Evolutionary conservation across 2,113 vertebrate genomes (phyloP), one percentile per base, ranked within the genome.

Genomic region (Dipodomys merriami): DNA sequence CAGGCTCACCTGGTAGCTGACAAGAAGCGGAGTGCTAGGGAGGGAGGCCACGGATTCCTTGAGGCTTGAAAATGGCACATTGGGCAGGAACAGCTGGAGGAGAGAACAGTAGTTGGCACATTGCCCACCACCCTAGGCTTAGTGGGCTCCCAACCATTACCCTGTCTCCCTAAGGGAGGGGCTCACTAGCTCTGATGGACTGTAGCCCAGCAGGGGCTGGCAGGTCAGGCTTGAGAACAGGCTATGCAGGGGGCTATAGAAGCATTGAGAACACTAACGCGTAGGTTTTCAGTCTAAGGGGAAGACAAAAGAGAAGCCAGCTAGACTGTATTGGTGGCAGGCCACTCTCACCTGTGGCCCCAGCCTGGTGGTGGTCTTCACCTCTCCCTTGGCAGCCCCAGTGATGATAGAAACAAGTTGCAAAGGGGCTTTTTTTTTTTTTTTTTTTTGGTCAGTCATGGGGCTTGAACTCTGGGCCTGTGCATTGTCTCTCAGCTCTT

Each of bases 1-100:
- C 25, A 29, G 60, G 68, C 98, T 97, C 98, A 99, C 99, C 99
- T 99, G 99, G 97, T 98, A 98, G 98, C 98, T 98, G 96, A 97
- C 95, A 91, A 99, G 98, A 95, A 99, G 98, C 0, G 99, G 98
- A 74, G 98, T 99, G 98, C 81, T 99, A 96, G 99, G 97, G 93
- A 98, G 98, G 90, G 99, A 98, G 91, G 98, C 77, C 93, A 98
- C 95, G 0, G 92, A 94, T 96, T 99, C 98, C 44, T 98, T 98
- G 2, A 99, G 98, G 95, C 98, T 98, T 10, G 98, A 79, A 97
- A 99, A 99, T 0, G 94, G 88, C 30, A 94, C 94, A 65, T 96
- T 98, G 96, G 97, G 97, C 90, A 97, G 96, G 98, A 98, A 98
- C 44, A 98, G 98, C 99, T 99, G 98, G n/a, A 97, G 96, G 86